Conservation (phyloP, 2,113 vertebrate genomes). For the Salvelinus alpinus region DNA sequence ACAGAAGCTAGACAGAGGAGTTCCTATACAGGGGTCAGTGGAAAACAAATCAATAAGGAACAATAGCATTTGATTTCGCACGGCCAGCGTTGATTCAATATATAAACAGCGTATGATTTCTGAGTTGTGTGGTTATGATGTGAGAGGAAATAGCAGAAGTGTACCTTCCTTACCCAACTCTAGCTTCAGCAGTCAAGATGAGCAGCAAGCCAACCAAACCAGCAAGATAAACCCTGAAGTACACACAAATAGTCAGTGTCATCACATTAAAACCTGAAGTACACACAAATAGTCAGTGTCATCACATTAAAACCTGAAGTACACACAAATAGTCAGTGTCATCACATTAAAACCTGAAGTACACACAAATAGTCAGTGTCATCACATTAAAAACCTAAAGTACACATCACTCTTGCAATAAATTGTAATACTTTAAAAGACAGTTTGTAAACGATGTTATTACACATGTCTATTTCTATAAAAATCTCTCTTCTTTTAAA, state of each 20-base stretch:
- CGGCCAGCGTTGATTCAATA: neutral
- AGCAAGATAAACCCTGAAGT: conserved; percentile 48
- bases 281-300: too few relatives aligned
- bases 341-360: too few relatives aligned
- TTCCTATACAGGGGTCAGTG: conserved; percentile 43
- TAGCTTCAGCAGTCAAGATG: conserved; percentile 58
- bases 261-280: too few relatives aligned
- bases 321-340: too few relatives aligned
- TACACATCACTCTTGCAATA: neutral
- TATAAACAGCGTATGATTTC: neutral
- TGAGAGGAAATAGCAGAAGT: neutral
- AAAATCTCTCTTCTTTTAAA: neutral
- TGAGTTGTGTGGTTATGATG: neutral
- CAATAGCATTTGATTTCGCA: neutral
- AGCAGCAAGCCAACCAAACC: conserved; percentile 59
- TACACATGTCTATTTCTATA: neutral
- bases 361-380: too few relatives aligned
- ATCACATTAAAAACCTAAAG: too few relatives aligned
- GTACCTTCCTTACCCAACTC: conserved; percentile 64
- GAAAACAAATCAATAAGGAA: neutral
- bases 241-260: too few relatives aligned
- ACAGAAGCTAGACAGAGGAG: conserved; percentile 47
- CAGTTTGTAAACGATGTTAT: neutral
- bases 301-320: too few relatives aligned
- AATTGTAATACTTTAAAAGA: neutral